Base-by-base conservation (phyloP, 2,888 invertebrate species). In the Noctua fimbriata region DNA sequence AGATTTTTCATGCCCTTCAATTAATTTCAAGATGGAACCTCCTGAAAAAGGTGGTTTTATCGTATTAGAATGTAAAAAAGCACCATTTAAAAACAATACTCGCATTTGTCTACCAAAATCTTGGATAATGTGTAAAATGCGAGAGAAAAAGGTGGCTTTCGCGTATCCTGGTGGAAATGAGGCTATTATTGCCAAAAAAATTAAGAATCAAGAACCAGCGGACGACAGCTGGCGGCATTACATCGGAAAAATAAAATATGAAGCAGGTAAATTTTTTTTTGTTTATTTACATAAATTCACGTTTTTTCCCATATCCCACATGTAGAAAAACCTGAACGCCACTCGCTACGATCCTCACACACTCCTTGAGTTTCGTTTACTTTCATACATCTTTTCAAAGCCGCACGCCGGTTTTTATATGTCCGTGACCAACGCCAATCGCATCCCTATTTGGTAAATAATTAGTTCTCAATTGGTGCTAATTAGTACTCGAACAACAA, bases 21-120 rank as follows among this genome's bases (percentile, higher is more conserved):
- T 76, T 55, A 9, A 49, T 82, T 65, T 69, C 1, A 76, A 76
- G 69, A 81, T 81, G 81, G 47, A 41, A n/a, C 47, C 49, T 5
- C 24, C 69, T 21, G 28, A 47, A 41, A 16, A 36, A 21, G 47
- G 28, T 55, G 80, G 47, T 32, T 82, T 65, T 41, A 69, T 82
- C n/a, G 81, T 81, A 10, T 55, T 81, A 24, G 83, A 81, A 65
- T 81, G 77, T 32, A 82, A 69, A 32, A 69, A 36, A 55, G n/a
- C 83, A 12, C 81, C 77, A 4, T 76, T 76, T 41, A 44, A 65
- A n/a, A 55, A 65, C 16, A 82, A 69, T 21, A 82, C 69, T 12
- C 69, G 32, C n/a, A 69, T 81, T 58, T 82, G 83, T 69, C 44
- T 81, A 18, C 81, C 81, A 24, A 82, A 47, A 65, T 28, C 77